Percentiles rank a stretch among this genome's conserved stretches.
These are phyloP conservation scores for Aspidiotus rigidus DNA, from an alignment of 2,888 invertebrate species.

Conservation along the genomic window DNA sequence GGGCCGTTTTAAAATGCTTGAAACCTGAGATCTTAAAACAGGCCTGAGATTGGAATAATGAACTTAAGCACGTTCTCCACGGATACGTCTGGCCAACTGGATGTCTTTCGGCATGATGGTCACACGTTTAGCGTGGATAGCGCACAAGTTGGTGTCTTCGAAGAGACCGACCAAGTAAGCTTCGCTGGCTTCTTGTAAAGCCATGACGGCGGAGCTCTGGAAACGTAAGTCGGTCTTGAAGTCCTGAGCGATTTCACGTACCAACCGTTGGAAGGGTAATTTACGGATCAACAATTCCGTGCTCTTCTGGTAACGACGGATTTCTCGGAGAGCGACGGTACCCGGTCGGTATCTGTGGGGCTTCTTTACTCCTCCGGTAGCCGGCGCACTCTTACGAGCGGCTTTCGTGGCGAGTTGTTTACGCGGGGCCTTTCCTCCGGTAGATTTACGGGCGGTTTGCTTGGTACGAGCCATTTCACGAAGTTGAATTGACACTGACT, in stretches of 20 bases:
- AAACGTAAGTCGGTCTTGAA: constrained; percentile 46
- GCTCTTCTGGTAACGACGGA: constrained; percentile 51
- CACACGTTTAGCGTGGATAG: constrained; percentile 74
- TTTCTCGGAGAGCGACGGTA: constrained; percentile 53
- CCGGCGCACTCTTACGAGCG: constrained; percentile 48
- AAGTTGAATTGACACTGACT: neutral
- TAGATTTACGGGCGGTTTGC: constrained; percentile 50
- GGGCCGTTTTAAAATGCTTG: constrained; percentile 30
- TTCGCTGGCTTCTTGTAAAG: constrained; percentile 48
- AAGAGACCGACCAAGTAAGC: constrained; percentile 86
- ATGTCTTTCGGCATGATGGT: constrained; percentile 58
- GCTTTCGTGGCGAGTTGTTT: constrained; percentile 51
- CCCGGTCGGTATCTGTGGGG: constrained; percentile 46
- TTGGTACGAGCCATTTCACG: constrained; percentile 49
- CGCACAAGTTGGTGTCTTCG: constrained; percentile 96
- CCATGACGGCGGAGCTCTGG: constrained; percentile 40
- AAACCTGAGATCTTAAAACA: neutral
- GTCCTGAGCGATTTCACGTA: constrained; percentile 49
- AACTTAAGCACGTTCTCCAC: constrained; percentile 32
- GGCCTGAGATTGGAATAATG: neutral
- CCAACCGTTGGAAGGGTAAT: constrained; percentile 48
- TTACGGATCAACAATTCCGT: constrained; percentile 50
- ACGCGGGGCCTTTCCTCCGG: constrained; percentile 50
- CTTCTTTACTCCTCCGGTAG: constrained; percentile 50
- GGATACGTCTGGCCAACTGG: constrained; percentile 46